Conservation (phyloP, 2,888 invertebrate species). For the Cyclophora albipunctata region DNA sequence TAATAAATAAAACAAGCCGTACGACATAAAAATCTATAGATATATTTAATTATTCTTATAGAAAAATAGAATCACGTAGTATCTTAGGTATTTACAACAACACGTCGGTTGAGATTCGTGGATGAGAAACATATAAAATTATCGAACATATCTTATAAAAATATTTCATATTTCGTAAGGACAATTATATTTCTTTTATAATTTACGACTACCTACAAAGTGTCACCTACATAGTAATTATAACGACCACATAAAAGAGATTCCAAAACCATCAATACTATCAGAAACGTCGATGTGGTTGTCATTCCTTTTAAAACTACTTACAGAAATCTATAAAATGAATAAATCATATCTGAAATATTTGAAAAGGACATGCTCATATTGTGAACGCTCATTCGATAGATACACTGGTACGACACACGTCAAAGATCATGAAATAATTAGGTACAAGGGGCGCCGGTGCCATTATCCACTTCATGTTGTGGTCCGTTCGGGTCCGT, state of each 20-base stretch:
- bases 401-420: constrained; percentile 28
- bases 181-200: too few relatives aligned
- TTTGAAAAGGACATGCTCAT: too few relatives aligned
- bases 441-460: constrained; percentile 30
- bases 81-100: constrained; percentile 60
- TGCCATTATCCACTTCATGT: constrained; percentile 29
- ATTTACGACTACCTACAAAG: too few relatives aligned
- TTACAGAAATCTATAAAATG: neutral
- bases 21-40: constrained; percentile 40
- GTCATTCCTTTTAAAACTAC: neutral
- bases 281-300: too few relatives aligned
- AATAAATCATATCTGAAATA: too few relatives aligned
- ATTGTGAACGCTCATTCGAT: constrained; percentile 6
- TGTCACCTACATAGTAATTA: too few relatives aligned
- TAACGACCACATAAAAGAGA: too few relatives aligned
- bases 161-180: too few relatives aligned
- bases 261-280: too few relatives aligned
- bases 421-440: constrained; percentile 22
- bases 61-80: constrained; percentile 44
- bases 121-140: constrained; percentile 11
- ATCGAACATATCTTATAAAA: neutral
- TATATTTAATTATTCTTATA: constrained; percentile 54
- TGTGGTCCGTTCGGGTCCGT: constrained; percentile 22
- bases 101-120: constrained; percentile 27
- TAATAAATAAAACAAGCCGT: constrained; percentile 20